These are phyloP conservation scores for Plecotus auritus DNA, from an alignment of 2,113 vertebrate species.

Conservation along the genomic window DNA sequence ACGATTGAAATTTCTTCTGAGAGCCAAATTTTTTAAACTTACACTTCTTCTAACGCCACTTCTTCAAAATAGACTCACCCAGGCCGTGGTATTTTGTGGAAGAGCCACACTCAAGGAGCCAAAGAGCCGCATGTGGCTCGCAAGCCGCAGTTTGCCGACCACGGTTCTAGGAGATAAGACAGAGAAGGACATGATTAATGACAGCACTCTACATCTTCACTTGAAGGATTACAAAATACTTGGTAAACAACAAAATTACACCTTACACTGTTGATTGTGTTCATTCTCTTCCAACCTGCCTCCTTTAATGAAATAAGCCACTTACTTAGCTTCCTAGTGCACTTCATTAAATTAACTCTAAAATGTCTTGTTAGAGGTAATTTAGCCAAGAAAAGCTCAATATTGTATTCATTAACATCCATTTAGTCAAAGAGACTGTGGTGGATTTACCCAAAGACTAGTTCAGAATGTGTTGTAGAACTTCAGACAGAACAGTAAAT, in stretches of 20 bases:
- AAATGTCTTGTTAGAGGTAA: conserved; percentile 72
- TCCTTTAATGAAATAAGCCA: conserved; percentile 61
- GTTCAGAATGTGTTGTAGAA: conserved; percentile 11
- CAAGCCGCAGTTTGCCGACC: too few species aligned
- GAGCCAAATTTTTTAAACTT: too few species aligned
- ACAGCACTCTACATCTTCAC: conserved; percentile 2
- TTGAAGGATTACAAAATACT: conserved; percentile 37
- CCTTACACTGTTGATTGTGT: conserved; percentile 41
- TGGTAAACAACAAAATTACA: conserved; percentile 44
- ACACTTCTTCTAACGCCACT: too few species aligned
- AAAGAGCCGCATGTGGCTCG: too few species aligned
- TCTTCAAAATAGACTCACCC: too few species aligned
- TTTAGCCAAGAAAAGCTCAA: conserved; percentile 69
- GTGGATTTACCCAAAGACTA: conserved; percentile 39
- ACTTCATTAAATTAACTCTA: conserved; percentile 71
- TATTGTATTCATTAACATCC: conserved; percentile 73
- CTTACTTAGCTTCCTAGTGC: conserved; percentile 65
- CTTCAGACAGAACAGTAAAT: conserved; percentile 44
- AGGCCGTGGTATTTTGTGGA: too few species aligned
- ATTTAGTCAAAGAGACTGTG: conserved; percentile 60
- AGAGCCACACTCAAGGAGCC: too few species aligned
- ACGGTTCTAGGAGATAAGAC: neutral
- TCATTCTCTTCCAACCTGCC: conserved; percentile 53
- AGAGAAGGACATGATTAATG: conserved; percentile 28
- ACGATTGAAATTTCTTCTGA: too few species aligned